phyloP scores from a whole-genome alignment of 2,888 invertebrate species.

The Stenolophus ochropezus region DNA sequence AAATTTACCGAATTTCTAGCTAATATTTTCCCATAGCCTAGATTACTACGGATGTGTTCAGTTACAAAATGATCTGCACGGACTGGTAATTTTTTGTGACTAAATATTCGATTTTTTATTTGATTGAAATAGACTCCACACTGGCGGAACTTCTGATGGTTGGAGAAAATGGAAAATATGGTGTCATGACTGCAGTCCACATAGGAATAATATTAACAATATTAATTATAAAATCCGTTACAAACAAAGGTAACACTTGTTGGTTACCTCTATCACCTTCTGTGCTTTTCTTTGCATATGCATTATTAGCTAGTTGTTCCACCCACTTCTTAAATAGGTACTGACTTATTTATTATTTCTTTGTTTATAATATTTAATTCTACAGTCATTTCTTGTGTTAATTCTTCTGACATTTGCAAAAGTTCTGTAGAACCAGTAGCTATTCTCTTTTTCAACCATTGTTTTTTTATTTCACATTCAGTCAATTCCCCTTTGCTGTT shows the following conservation, averaged over 20 bases:
- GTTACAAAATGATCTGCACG: slow-evolving; percentile 1
- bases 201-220: background rate
- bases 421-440: slow-evolving; percentile 52
- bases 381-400: background rate
- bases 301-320: background rate
- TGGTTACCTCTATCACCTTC: slow-evolving; percentile 19
- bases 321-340: slow-evolving; percentile 1
- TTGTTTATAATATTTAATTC: background rate
- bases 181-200: slow-evolving; percentile 11
- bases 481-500: slow-evolving; percentile 41
- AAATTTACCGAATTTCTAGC: background rate
- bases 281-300: background rate
- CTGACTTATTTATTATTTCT: background rate
- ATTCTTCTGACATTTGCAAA: slow-evolving; percentile 6
- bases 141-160: slow-evolving; percentile 1
- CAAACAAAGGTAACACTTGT: slow-evolving; percentile 2
- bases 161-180: slow-evolving; percentile 8
- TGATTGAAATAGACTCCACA: slow-evolving; percentile 12
- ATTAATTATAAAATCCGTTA: background rate
- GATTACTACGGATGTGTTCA: slow-evolving; percentile 1
- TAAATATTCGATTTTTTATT: background rate
- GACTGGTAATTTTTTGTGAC: slow-evolving; percentile 4
- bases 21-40: slow-evolving; percentile 1
- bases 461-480: slow-evolving; percentile 44
- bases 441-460: slow-evolving; percentile 54